Evolutionary conservation across 1,140 invertebrate species (phyloP), one percentile per base, ranked within the genome.

Genomic region (Heliconius congener): DNA sequence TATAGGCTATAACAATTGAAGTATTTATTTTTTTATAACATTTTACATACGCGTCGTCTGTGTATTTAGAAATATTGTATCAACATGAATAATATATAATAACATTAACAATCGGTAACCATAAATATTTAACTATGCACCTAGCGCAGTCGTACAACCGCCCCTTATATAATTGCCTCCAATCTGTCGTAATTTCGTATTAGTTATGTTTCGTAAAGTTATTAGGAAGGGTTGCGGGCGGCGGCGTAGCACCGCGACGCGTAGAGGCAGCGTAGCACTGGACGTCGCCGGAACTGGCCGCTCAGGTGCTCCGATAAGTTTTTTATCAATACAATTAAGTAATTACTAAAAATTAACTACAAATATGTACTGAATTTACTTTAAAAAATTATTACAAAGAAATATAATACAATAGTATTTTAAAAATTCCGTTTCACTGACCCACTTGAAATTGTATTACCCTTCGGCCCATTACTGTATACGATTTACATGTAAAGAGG

Each of bases 401-500:
- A 66, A 23, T 66, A 66, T 30, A 66, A 6, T 66, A 9, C 18
- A 72, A 23, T 11, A 19, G 4, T 72, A 27, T 72, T 42, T n/a
- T 19, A 13, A 72, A 72, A 72, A 39, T 18, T 57, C 8, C 30
- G 4, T 57, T 57, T 55, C 23, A 66, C 55, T 78, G 52, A 74
- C 77, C 52, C 39, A 76, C 1, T 60, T 60, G 30, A 13, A 66
- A 66, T 6, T 5, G 9, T 66, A 30, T 6, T 66, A 16, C 1
- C 60, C 60, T 66, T 27, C 27, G 27, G 2, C 3, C 27, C 27
- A 23, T 30, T 66, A 71, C 52, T 66, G 57, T 16, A 52, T 19
- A 19, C 18, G 66, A 74, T 74, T 78, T 74, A 74, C 77, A 74
- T 74, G 27, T 73, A 46, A 18, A 30, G 39, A 42, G 76, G 50